Percentiles rank a stretch among this genome's conserved stretches.
These are phyloP conservation scores for Sweltsa coloradensis DNA, from an alignment of 1,140 invertebrate species.

Conservation along the genomic window DNA sequence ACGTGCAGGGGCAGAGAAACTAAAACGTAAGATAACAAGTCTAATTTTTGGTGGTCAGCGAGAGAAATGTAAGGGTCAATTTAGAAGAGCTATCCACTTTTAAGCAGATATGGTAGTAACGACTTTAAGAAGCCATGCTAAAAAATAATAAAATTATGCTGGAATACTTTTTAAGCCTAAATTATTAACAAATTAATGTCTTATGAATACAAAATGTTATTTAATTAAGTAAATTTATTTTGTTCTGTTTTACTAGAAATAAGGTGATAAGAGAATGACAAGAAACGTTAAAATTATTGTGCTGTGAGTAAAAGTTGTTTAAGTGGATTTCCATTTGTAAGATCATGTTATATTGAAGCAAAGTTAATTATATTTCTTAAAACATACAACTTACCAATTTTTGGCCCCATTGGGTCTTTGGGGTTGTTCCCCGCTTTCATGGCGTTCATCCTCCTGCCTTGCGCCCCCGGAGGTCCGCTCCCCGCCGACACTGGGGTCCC, in stretches of 20 bases:
- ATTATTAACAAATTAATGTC: too few relatives aligned
- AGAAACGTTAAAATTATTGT: not conserved
- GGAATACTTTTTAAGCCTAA: too few relatives aligned
- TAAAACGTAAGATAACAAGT: too few relatives aligned
- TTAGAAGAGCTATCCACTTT: too few relatives aligned
- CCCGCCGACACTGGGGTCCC: slow-evolving; percentile 4
- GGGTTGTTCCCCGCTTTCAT: slow-evolving; percentile 71
- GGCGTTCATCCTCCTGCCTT: slow-evolving; percentile 66
- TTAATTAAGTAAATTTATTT: not conserved
- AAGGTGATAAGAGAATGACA: not conserved
- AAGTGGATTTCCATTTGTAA: not conserved
- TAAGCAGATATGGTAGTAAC: too few relatives aligned
- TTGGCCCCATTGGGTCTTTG: slow-evolving; percentile 53
- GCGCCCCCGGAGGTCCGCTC: slow-evolving; percentile 34
- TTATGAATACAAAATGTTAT: too few relatives aligned
- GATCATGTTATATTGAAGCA: not conserved
- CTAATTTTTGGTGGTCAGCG: too few relatives aligned
- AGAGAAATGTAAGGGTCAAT: too few relatives aligned
- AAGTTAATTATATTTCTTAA: not conserved
- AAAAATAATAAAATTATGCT: too few relatives aligned
- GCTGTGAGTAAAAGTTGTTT: not conserved
- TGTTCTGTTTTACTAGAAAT: not conserved
- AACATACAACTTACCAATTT: slow-evolving; percentile 49
- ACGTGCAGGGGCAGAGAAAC: too few relatives aligned
- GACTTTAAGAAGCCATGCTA: too few relatives aligned